Evolutionary conservation across 2,888 invertebrate species (phyloP), one percentile per base, ranked within the genome.

Genomic region (Meloe dianella): DNA sequence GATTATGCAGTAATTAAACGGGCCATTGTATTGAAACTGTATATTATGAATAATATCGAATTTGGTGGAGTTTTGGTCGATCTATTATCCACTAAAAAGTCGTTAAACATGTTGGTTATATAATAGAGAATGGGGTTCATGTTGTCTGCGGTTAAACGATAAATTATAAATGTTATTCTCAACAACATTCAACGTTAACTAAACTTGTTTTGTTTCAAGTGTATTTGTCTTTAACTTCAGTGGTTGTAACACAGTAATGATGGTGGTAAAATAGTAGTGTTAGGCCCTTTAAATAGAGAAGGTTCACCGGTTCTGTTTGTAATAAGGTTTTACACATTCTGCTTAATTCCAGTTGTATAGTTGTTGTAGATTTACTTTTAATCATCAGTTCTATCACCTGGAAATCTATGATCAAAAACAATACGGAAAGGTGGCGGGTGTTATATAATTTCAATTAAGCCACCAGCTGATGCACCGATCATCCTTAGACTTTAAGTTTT

Each of bases 361-460:
- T 77, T 76, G 75, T 75, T 76, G 73, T 69, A 74, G 74, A 76
- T 76, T 77, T 72, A 74, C 75, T 74, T 74, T 77, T 76, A 68
- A 68, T 68, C 59, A 32, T 57, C 17, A 20, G 2, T 32, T 17
- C 22, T 9, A 35, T 30, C 9, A 47, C 10, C 9, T 20, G n/a
- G 17, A 41, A 41, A 41, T 7, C n/a, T 9, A 6, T 8, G 2
- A 8, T 20, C 17, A 1, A 47, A 20, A 47, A 47, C 14, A 5
- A n/a, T 14, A n/a, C 5, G 22, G 24, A 24, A 66, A 59, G 57
- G 20, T 17, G 9, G 9, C 30, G 78, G 78, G 78, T 79, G 79
- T 81, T 79, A 79, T n/a, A n/a, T 27, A 3, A 27, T 77, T 80
- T 81, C 80, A 81, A 81, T 81, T 81, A 81, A 80, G 80, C n/a